Evolutionary conservation across 2,113 vertebrate genomes (phyloP), one percentile per base, ranked within the genome.

Genomic region (Rissa tridactyla): DNA sequence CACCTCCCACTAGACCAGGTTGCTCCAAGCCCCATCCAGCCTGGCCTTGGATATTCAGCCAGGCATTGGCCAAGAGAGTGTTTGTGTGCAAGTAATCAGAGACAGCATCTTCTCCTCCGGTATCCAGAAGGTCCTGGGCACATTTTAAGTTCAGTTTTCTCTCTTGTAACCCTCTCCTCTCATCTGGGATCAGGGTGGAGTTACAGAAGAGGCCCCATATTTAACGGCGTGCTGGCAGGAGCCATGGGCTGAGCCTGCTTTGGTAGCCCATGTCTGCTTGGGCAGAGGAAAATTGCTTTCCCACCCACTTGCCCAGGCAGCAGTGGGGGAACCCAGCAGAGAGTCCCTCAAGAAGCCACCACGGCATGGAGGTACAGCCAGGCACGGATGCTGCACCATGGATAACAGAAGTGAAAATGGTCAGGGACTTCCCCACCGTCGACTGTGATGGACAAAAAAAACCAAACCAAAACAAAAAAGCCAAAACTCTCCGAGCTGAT

Each of bases 381-480:
- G 57, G 20, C 57, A 64, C 4, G 0, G 52, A 40, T 9, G 26
- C 34, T 23, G 58, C 38, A 2, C 29, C 6, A 1, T 1, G 44
- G 52, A 4, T 34, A 44, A 18, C 2, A 4, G 54, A 23, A 91
- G 14, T 9, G 81, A 78, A 38, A 29, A 14, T 1, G 3, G 46
- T 58, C 21, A 6, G 4, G 38, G 64, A 2, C 36, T 15, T 42
- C 38, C 58, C 32, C 15, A 11, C 4, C 4, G 0, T 1, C 0
- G 0, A 4, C 30, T 18, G 38, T 29, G 90, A 36, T 7, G 70
- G 65, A 4, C 42, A 17, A 3, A 30, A 30, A 47, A 47, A 17
- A 44, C n/a, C 15, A 46, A 46, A 44, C 8, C 17, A 44, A 44
- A 44, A 44, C 7, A 44, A 16, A 44, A 44, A 17, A 18, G n/a